Evolutionary conservation across 2,888 invertebrate species (phyloP), one percentile per base, ranked within the genome.

Genomic region (Pyrochroa serraticornis): DNA sequence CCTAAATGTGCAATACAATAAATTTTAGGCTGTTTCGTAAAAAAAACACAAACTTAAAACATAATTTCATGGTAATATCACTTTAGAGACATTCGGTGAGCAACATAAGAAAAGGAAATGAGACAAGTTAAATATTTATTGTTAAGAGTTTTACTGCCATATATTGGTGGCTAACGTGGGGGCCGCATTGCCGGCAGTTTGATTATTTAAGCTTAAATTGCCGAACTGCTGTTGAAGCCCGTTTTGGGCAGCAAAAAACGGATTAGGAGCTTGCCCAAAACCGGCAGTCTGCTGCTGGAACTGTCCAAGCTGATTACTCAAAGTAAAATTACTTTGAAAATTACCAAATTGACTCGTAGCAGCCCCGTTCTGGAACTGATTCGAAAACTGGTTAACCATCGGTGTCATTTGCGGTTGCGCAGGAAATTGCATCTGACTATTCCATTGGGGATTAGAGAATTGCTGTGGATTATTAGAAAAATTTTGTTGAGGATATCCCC

Each of bases 211-310:
- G 46, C 80, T 78, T 71, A 83, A 74, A 71, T 81, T 82, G 10
- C 80, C 76, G 76, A 83, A 82, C 71, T 83, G 83, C 69, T 83
- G 83, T 37, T 80, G 81, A 60, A 83, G 58, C 52, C 62, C 65
- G 43, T 64, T 66, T 61, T 73, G 75, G 58, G 69, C 73, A 9
- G 60, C 66, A 59, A 74, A 77, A 51, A 78, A 77, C 1, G 78
- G 76, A 69, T 77, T 77, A 3, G 76, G 68, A 22, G 68, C 56
- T 60, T 45, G 45, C 61, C 63, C 8, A 49, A 32, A 9, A 41
- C 45, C 7, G 49, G 45, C 34, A 45, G 35, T 38, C 39, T 22
- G 12, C 13, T 38, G 56, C 12, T 54, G 60, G 10, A 66, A 66
- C 51, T 67, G 66, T 32, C 41, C 60, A 37, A 66, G 57, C 42